A percentile compares a stretch with the other conserved stretches of the same genome.
Conservation (phyloP, 1,140 invertebrate species). For the Lucilia cuprina region DNA sequence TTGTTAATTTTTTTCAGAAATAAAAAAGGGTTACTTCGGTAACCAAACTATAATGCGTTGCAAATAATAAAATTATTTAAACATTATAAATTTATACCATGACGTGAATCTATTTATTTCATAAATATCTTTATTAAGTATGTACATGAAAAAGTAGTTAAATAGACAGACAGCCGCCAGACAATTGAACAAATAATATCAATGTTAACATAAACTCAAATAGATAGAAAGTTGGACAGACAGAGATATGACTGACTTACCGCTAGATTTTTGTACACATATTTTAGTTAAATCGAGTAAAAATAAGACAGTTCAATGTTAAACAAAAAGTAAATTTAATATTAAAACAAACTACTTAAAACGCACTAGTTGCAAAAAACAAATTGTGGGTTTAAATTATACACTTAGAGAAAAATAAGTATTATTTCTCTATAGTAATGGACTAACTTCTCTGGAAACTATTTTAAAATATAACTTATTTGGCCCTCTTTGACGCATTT, state of each 20-base stretch:
- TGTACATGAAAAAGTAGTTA: neutral
- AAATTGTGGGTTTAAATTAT: no score
- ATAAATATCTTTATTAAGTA: neutral
- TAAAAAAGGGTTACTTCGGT: neutral
- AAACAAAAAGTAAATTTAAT: neutral
- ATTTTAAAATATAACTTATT: no score
- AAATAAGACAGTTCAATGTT: constrained; percentile 8
- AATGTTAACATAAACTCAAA: neutral
- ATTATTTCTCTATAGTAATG: no score
- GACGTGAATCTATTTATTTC: no score
- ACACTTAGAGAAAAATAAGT: neutral
- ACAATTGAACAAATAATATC: neutral
- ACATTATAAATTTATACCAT: no score
- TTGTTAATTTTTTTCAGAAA: neutral
- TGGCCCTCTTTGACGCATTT: no score
- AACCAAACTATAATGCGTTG: no score
- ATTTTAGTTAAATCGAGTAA: neutral
- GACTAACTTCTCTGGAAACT: no score
- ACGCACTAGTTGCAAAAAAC: no score
- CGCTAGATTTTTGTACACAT: neutral
- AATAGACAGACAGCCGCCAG: neutral
- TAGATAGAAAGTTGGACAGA: neutral
- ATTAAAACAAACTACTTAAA: neutral
- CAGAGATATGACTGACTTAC: neutral
- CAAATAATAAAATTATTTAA: neutral